These are phyloP conservation scores for Anoplophora glabripennis DNA, from an alignment of 1,140 invertebrate species.

Conservation along the genomic window DNA sequence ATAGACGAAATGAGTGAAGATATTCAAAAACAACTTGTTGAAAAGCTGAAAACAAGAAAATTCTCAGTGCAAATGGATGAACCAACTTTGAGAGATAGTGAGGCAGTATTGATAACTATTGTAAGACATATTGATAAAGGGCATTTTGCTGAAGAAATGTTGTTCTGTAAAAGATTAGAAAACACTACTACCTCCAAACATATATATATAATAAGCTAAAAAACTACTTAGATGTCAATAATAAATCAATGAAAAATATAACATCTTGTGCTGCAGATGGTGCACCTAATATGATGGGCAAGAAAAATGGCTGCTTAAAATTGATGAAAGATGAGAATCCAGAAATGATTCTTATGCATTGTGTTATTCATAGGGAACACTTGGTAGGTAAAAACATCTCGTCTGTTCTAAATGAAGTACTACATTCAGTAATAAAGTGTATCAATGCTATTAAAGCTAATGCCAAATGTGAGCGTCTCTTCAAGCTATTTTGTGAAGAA, in stretches of 20 bases:
- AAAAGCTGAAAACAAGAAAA: slow-evolving; percentile 32
- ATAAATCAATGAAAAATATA: slow-evolving; percentile 23
- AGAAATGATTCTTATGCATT: slow-evolving; percentile 32
- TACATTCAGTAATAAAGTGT: slow-evolving; percentile 28
- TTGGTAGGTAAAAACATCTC: slow-evolving; percentile 28
- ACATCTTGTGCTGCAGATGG: slow-evolving; percentile 24
- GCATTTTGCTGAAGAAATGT: slow-evolving; percentile 30
- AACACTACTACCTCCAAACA: slow-evolving; percentile 34
- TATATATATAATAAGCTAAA: slow-evolving; percentile 26
- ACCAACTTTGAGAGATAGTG: slow-evolving; percentile 23
- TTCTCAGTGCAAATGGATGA: slow-evolving; percentile 34
- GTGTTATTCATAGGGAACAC: slow-evolving; percentile 32
- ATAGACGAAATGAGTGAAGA: slow-evolving; percentile 27
- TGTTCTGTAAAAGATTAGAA: slow-evolving; percentile 39
- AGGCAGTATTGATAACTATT: slow-evolving; percentile 19
- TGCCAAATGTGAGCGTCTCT: slow-evolving; percentile 26
- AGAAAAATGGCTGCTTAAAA: slow-evolving; percentile 21
- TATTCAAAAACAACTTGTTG: slow-evolving; percentile 33
- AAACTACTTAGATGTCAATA: slow-evolving; percentile 23
- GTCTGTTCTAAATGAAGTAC: slow-evolving; percentile 34
- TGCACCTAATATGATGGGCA: slow-evolving; percentile 16
- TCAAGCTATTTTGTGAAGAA: slow-evolving; percentile 31
- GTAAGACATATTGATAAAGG: slow-evolving; percentile 29
- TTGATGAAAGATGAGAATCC: slow-evolving; percentile 26
- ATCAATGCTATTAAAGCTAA: slow-evolving; percentile 31